Conservation (phyloP, 2,888 invertebrate species). For the Oligia latruncula region DNA sequence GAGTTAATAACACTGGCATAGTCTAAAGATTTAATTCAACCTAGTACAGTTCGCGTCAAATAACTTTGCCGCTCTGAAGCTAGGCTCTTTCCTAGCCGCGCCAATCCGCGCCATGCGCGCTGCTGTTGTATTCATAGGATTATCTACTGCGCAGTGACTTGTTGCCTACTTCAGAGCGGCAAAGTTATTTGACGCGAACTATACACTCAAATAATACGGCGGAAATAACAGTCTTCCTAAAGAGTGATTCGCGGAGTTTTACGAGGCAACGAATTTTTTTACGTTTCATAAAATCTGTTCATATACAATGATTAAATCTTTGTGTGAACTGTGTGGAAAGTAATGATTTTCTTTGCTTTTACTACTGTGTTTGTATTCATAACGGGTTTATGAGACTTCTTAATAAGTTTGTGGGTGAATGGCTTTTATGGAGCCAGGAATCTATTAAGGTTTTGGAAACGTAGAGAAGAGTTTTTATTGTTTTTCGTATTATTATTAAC, state of each 20-base stretch:
- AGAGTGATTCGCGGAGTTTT: conserved; percentile 29
- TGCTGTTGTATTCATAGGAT: too few relatives aligned
- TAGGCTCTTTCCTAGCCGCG: too few relatives aligned
- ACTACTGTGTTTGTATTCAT: conserved; percentile 63
- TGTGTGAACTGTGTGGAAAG: conserved; percentile 53
- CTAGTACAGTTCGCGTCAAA: too few relatives aligned
- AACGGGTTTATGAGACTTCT: conserved; percentile 56
- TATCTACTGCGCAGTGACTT: too few relatives aligned
- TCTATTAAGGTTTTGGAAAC: conserved; percentile 6
- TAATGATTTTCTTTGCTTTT: conserved; percentile 56
- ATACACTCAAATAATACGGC: not conserved
- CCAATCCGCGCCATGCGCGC: too few relatives aligned
- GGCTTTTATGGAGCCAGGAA: conserved; percentile 27
- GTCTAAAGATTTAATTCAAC: conserved; percentile 8
- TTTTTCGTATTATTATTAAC: not conserved
- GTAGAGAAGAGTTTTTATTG: not conserved
- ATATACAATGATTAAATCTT: conserved; percentile 45
- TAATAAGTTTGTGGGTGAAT: conserved; percentile 31
- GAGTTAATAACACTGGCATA: not conserved
- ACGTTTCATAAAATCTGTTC: conserved; percentile 53
- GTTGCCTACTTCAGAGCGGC: too few relatives aligned
- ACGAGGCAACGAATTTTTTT: conserved; percentile 47
- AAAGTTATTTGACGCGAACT: too few relatives aligned
- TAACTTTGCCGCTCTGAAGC: too few relatives aligned
- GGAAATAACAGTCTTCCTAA: conserved; percentile 16